Base-by-base conservation (phyloP, 2,888 invertebrate species). In the Orchesellides sinensis region DNA sequence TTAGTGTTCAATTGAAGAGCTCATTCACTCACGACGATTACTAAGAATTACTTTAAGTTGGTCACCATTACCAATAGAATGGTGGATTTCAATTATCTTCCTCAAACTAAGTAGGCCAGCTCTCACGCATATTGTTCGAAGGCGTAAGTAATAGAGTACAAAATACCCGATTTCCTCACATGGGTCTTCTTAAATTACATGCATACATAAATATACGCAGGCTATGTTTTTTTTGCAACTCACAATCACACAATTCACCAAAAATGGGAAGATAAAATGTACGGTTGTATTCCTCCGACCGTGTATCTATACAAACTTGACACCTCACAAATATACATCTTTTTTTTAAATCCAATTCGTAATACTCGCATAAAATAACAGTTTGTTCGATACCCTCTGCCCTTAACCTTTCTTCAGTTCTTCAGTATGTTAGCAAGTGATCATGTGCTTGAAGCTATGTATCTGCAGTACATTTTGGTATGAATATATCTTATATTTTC, bases 31-130 rank as follows among this genome's bases (percentile, higher is more conserved):
- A 82, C 63, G 69, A 70, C 75, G 45, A 82, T 75, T 82, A 82
- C 73, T 45, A 63, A 52, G 75, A 82, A 68, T 82, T 19, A 74
- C 69, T 74, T 59, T 68, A 49, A 63, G 74, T 69, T 75, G 56
- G 63, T 59, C 81, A 74, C 69, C 69, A 69, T 65, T 52, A 72
- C 73, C 61, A 74, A 61, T 56, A 59, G 32, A 52, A 56, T 52
- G 61, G 65, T 69, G 35, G 72, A 81, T 75, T 82, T 75, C 82
- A 82, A 82, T 82, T 81, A 81, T 81, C 81, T 74, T 49, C 23
- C 12, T 27, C 32, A 52, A 75, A 75, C 66, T 82, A n/a, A n/a
- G n/a, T n/a, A 75, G 75, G 75, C 70, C 82, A 68, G 66, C 40
- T 69, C 75, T 82, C 82, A 69, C 52, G 63, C 52, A 54, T 54